Conservation (phyloP, 2,113 vertebrate genomes). For the Hippocampus zosterae region DNA sequence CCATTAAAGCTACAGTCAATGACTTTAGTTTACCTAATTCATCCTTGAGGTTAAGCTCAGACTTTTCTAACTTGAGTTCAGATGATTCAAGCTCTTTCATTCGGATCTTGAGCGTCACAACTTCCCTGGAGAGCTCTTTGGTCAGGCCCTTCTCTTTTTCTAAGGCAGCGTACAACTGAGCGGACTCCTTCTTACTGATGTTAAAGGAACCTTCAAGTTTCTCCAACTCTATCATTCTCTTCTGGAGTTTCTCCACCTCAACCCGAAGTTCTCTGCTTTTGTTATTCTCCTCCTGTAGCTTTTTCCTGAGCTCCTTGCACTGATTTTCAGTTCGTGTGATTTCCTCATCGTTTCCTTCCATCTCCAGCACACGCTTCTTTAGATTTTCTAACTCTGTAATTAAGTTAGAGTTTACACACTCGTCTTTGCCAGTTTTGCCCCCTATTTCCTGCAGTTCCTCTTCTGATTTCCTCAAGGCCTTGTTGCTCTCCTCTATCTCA, state of each 20-base stretch:
- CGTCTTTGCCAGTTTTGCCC: slow-evolving; percentile 86
- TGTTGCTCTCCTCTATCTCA: slow-evolving; percentile 86
- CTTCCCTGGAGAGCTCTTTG: slow-evolving; percentile 87
- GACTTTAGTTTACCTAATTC: slow-evolving; percentile 94
- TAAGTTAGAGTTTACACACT: slow-evolving; percentile 87
- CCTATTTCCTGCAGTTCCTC: slow-evolving; percentile 87
- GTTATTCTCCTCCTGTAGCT: slow-evolving; percentile 83
- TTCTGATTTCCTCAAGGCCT: slow-evolving; percentile 82
- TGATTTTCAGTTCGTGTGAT: slow-evolving; percentile 90
- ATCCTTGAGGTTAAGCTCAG: slow-evolving; percentile 88
- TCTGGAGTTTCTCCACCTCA: slow-evolving; percentile 90
- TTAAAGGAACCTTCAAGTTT: slow-evolving; percentile 85
- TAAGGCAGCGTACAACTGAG: slow-evolving; percentile 80
- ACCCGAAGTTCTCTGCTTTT: slow-evolving; percentile 83
- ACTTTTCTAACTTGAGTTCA: slow-evolving; percentile 88
- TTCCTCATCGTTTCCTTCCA: slow-evolving; percentile 97
- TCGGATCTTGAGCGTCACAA: slow-evolving; percentile 84
- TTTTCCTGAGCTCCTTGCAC: slow-evolving; percentile 86
- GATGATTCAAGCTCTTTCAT: slow-evolving; percentile 91
- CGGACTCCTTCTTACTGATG: slow-evolving; percentile 82
- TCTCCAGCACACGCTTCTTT: slow-evolving; percentile 86
- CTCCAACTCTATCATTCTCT: slow-evolving; percentile 89
- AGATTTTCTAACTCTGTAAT: slow-evolving; percentile 91
- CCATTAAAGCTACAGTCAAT: slow-evolving; percentile 90
- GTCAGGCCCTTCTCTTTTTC: slow-evolving; percentile 86